Base-by-base conservation (phyloP, 2,888 invertebrate genomes). In the Eumerus sabulonum region DNA sequence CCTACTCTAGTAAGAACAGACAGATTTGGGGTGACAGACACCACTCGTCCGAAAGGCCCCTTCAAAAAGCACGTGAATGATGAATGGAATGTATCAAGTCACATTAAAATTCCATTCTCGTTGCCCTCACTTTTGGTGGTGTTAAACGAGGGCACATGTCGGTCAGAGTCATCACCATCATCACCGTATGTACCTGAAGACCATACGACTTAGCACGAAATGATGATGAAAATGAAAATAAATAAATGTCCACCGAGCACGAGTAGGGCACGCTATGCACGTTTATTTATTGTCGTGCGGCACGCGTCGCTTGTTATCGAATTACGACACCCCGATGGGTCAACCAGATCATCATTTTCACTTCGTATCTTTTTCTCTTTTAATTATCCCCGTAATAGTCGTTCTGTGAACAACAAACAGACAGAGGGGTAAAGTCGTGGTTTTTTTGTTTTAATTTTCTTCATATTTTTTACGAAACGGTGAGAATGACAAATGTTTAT, bases 301-400 rank as follows among this genome's bases (percentile, higher is more conserved):
- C 79, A 79, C 79, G 79, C 79, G 74, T 79, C 70, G 68, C 64
- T 68, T 64, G 68, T 74, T 79, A 79, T 79, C 79, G 74, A 79
- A 79, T 70, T 70, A 79, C 79, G 73, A 42, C 67, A 67, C 53
- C 27, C 77, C 73, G 67, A 67, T 63, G 77, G 77, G 77, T 74
- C 70, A 74, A 68, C 67, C 73, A 57, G 72, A 72, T 72, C 76
- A 67, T 76, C 76, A 16, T 64, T 14, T 14, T 38, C 27, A 4
- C 27, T 27, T 27, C 27, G 27, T 27, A 27, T 44, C 44, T 9
- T 14, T 42, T 42, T 42, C 42, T 13, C 12, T 42, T 36, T 42
- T 42, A 42, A n/a, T 42, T 42, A n/a, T 42, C 9, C 12, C 42
- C 16, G 7, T 27, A 27, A 27, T 27, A 27, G 27, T 27, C 27